Evolutionary conservation across 2,888 invertebrate genomes (phyloP), one percentile per base, ranked within the genome.

Genomic region (Tyria jacobaeae): DNA sequence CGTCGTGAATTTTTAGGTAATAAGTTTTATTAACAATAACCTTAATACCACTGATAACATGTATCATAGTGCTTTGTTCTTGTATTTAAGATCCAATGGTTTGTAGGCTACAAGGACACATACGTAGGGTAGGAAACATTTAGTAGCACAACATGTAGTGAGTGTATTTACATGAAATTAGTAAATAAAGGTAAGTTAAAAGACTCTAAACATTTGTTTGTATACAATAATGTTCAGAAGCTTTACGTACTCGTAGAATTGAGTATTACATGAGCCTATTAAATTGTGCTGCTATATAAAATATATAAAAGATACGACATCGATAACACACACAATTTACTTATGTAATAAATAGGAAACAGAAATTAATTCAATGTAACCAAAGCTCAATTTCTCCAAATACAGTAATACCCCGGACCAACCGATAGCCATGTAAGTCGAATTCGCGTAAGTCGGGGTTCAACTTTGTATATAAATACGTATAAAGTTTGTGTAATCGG

Each of bases 271-370:
- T 47, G 51, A 61, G 51, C 61, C 25, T 47, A 52, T 55, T 52
- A 60, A 60, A 66, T 62, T 68, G 67, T 67, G 66, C 71, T 63
- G 68, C 71, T 34, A 39, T 37, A 10, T 17, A 62, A 53, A 62
- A 37, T 60, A 55, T 72, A 73, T 71, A 81, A 79, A 66, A 62
- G 78, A 78, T 75, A 84, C 75, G 78, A 85, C 81, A 85, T 76
- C 68, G 67, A 85, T 55, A 73, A 83, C 75, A 82, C 76, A 55
- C 31, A 83, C 68, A 3, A 35, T 63, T 68, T 25, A 60, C 27
- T 51, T 5, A 59, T 14, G 71, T 9, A n/a, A 55, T 64, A 34
- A 25, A 58, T 57, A 60, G 27, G 27, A 7, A 31, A 31, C 27
- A 51, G 14, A 61, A 48, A 25, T 48, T 61, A 52, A 62, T 31